Conservation (phyloP, 1,140 invertebrate genomes). For the Drosophila guanche region DNA sequence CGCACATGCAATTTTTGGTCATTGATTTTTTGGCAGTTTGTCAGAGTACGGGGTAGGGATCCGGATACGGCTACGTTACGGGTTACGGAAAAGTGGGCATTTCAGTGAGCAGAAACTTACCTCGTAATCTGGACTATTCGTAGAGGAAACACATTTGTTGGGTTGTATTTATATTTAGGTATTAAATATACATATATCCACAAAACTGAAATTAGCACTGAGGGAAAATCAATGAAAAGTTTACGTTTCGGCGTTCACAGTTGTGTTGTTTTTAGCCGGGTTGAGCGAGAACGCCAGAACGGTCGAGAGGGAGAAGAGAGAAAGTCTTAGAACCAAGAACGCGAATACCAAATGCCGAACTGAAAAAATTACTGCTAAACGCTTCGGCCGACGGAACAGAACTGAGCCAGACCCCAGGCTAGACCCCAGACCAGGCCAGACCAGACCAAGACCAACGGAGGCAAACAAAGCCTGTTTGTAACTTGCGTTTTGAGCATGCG, state of each 20-base stretch:
- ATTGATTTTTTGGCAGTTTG: constrained; percentile 43
- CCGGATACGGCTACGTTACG: too few species aligned
- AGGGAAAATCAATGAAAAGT: constrained; percentile 60
- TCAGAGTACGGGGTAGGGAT: background rate
- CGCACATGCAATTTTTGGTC: constrained; percentile 35
- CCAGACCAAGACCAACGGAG: constrained; percentile 7
- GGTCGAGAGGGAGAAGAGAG: constrained; percentile 10
- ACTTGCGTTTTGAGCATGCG: constrained; percentile 60
- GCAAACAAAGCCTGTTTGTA: constrained; percentile 36
- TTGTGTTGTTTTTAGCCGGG: constrained; percentile 48
- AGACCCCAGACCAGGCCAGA: background rate
- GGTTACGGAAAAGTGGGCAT: too few species aligned
- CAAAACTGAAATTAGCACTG: constrained; percentile 37
- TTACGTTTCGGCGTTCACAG: constrained; percentile 53
- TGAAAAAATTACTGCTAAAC: constrained; percentile 57
- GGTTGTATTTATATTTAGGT: constrained; percentile 37
- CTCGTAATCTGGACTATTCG: constrained; percentile 34
- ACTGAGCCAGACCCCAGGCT: constrained; percentile 36
- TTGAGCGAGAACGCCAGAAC: constrained; percentile 9
- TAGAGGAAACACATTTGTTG: constrained; percentile 54
- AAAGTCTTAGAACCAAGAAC: constrained; percentile 51
- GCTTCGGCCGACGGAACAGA: constrained; percentile 68
- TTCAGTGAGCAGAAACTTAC: constrained; percentile 19
- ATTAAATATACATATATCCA: constrained; percentile 25
- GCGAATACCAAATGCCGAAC: constrained; percentile 61